A percentile compares a stretch with the other conserved stretches of the same genome.
phyloP scores from a whole-genome alignment of 2,888 invertebrate species.

The Fissipunctia ypsillon region DNA sequence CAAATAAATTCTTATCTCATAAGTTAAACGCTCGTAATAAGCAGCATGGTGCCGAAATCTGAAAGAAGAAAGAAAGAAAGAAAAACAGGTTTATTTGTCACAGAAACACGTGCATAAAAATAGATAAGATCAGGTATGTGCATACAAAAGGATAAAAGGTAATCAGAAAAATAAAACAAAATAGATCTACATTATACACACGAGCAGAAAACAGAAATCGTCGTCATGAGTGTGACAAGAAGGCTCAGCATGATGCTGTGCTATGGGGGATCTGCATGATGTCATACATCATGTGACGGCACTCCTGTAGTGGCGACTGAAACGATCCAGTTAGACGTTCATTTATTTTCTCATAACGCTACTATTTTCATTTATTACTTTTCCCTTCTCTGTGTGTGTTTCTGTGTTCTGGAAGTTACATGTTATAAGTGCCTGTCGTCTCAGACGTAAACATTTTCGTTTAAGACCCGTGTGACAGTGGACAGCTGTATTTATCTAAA shows the following conservation, averaged over 20 bases:
- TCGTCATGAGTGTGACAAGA: too few species aligned
- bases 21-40: neutral
- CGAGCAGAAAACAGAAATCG: too few species aligned
- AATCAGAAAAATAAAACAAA: too few species aligned
- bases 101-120: too few species aligned
- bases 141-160: too few species aligned
- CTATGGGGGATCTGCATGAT: neutral
- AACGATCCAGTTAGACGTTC: neutral
- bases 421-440: neutral
- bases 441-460: neutral
- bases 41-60: neutral
- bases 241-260: too few species aligned
- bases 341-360: conserved; percentile 12
- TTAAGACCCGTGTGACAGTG: neutral
- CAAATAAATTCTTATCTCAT: neutral
- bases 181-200: too few species aligned
- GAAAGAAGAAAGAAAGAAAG: too few species aligned
- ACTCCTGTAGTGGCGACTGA: neutral
- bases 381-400: neutral
- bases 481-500: neutral
- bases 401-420: neutral
- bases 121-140: too few species aligned
- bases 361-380: neutral
- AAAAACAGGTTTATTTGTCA: too few species aligned
- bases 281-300: conserved; percentile 2